A percentile compares a stretch with the other conserved stretches of the same genome.
These are phyloP conservation scores for Yponomeuta malinellus DNA, from an alignment of 2,888 invertebrate genomes.

Conservation along the genomic window DNA sequence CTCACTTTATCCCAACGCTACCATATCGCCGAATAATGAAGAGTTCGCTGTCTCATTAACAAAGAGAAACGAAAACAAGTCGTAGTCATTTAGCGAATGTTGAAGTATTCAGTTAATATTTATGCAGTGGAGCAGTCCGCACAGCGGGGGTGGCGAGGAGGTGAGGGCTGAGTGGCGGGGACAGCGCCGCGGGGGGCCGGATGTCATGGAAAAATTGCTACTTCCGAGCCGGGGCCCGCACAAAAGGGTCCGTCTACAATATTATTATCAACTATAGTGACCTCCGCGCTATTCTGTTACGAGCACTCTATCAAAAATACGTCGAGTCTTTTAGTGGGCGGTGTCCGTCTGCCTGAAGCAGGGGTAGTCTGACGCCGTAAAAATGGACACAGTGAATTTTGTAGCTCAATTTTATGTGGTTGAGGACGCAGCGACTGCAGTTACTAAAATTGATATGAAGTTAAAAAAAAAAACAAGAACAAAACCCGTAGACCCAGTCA, in stretches of 20 bases:
- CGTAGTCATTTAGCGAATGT: conserved; percentile 13
- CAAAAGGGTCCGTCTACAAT: conserved; percentile 55
- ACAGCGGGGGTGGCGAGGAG: conserved; percentile 1
- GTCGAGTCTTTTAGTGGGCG: conserved; percentile 35
- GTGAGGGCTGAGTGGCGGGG: conserved; percentile 37
- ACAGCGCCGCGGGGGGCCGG: conserved; percentile 58
- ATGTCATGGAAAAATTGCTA: conserved; percentile 68
- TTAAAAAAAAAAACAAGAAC: background rate
- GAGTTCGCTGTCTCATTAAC: conserved; percentile 6
- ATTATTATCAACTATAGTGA: conserved; percentile 59
- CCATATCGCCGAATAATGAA: background rate
- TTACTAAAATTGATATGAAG: background rate
- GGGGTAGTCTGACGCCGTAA: background rate
- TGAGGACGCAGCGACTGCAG: background rate
- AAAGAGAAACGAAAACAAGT: conserved; percentile 13
- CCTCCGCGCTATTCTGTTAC: conserved; percentile 43
- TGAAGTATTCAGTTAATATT: conserved; percentile 18
- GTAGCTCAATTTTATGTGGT: background rate
- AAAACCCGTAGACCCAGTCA: no score
- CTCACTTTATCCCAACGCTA: background rate
- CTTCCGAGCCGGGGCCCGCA: conserved; percentile 52
- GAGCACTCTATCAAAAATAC: conserved; percentile 45
- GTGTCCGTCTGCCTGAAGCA: conserved; percentile 3
- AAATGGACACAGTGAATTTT: background rate
- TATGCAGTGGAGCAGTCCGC: conserved; percentile 13